These are phyloP conservation scores for pig (Sus scrofa) DNA, from an alignment of 2,113 vertebrate genomes.

Conservation along the genomic window DNA sequence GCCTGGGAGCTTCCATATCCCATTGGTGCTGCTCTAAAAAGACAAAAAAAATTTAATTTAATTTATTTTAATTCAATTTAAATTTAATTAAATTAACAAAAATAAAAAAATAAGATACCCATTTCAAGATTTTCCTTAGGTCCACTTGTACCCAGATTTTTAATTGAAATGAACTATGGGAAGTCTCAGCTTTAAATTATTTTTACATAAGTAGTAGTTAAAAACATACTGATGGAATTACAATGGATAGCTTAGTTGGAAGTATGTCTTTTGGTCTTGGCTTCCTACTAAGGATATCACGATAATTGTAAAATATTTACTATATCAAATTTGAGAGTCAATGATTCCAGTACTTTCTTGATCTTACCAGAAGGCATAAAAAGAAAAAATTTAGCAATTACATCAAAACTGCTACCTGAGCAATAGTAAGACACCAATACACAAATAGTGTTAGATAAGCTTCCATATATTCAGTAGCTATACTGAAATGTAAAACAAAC, in stretches of 20 bases:
- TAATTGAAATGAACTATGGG: background rate
- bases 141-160: background rate
- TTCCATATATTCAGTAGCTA: background rate
- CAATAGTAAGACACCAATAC: background rate
- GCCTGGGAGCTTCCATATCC: no score
- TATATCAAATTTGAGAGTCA: background rate
- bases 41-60: no score
- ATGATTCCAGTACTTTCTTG: background rate
- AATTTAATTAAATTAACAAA: no score
- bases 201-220: background rate
- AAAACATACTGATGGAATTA: background rate
- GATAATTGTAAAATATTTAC: conserved; percentile 12
- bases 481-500: background rate
- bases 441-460: background rate
- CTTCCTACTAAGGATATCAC: background rate
- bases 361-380: background rate
- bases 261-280: background rate
- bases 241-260: background rate
- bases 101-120: background rate
- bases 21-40: no score
- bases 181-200: background rate
- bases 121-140: background rate
- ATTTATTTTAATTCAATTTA: no score
- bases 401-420: background rate
- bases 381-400: background rate